Conservation (phyloP, 2,113 vertebrate species). For the Austrofundulus limnaeus region DNA sequence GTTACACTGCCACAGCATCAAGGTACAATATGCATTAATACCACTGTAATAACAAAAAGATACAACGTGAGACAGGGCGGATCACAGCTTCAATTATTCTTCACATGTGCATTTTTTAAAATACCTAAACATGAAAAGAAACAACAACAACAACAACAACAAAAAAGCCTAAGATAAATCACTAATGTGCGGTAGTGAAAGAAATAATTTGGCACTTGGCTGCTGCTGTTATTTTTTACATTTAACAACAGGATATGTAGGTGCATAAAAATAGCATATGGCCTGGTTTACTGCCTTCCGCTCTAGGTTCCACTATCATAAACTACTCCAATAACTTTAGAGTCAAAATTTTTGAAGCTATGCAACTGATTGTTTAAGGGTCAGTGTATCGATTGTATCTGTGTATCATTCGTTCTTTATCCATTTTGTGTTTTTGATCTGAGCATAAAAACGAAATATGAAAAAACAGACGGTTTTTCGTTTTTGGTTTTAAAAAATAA, state of each 20-base stretch:
- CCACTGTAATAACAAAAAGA: conserved; percentile 44
- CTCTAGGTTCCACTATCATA: conserved; percentile 31
- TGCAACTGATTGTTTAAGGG: conserved; percentile 36
- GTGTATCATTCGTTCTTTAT: too few relatives aligned
- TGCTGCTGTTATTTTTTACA: conserved; percentile 43
- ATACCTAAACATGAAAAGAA: conserved; percentile 54
- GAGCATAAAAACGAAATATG: too few relatives aligned
- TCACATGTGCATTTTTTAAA: conserved; percentile 61
- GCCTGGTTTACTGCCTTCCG: conserved; percentile 41
- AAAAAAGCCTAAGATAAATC: conserved; percentile 53
- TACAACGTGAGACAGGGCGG: conserved; percentile 49
- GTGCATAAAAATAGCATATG: conserved; percentile 49
- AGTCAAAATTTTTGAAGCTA: conserved; percentile 33
- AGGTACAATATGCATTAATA: conserved; percentile 53
- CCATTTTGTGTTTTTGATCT: too few relatives aligned
- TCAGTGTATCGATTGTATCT: too few relatives aligned
- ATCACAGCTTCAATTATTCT: conserved; percentile 69
- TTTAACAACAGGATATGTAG: conserved; percentile 53
- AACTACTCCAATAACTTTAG: conserved; percentile 26
- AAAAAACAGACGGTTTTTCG: too few relatives aligned
- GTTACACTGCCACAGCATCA: conserved; percentile 46
- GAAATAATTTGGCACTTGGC: conserved; percentile 68
- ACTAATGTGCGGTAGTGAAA: conserved; percentile 67
- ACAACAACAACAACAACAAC: too few relatives aligned
- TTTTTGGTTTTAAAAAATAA: too few relatives aligned